Evolutionary conservation across 2,113 vertebrate species (phyloP).

Genomic region (Lamprologus ornatipinnis): DNA sequence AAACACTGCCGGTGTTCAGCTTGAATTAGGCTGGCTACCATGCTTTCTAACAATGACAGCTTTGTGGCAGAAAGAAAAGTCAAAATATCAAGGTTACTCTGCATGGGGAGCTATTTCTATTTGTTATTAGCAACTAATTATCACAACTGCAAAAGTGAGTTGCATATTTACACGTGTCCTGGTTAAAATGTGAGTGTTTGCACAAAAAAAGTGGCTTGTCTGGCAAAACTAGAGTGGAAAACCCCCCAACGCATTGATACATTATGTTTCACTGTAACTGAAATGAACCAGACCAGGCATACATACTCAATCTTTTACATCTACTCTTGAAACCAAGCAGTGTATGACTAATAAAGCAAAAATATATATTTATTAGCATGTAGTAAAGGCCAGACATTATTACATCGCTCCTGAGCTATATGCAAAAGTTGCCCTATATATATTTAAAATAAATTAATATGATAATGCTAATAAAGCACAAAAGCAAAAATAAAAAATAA

Average conservation of each 20-base stretch:
- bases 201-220: not conserved
- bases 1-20: not conserved
- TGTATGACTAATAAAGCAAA: not conserved
- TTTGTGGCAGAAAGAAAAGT: not conserved
- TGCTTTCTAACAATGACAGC: not conserved
- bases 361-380: not conserved
- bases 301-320: not conserved
- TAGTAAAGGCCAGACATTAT: not conserved
- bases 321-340: not conserved
- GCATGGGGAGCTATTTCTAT: not conserved
- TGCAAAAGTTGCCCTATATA: not conserved
- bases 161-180: not conserved
- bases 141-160: not conserved
- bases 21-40: not conserved
- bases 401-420: not conserved
- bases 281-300: not conserved
- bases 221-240: not conserved
- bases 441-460: not conserved
- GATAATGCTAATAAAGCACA: not conserved
- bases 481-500: not conserved
- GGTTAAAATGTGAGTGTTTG: not conserved
- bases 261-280: not conserved
- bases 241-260: not conserved
- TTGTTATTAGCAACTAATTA: not conserved
- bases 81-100: not conserved